A percentile compares a stretch with the other conserved stretches of the same genome.
These are phyloP conservation scores for Hypomecis punctinalis DNA, from an alignment of 2,888 invertebrate genomes.

Conservation along the genomic window DNA sequence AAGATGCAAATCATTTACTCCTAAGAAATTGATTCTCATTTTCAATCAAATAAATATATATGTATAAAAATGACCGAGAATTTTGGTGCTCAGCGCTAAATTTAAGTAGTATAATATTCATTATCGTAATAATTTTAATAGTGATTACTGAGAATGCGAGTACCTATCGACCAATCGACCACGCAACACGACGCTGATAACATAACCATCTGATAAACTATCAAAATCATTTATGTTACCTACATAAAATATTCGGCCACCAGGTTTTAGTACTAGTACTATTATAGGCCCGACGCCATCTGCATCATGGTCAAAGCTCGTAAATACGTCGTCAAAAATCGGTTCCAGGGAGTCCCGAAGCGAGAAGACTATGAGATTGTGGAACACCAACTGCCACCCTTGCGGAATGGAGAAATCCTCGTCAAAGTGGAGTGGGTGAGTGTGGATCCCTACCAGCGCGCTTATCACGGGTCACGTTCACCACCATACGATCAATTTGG, in stretches of 20 bases:
- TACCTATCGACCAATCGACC: slow-evolving; percentile 5
- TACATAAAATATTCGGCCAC: slow-evolving; percentile 15
- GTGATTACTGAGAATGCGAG: slow-evolving; percentile 1
- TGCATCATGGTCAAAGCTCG: slow-evolving; percentile 79
- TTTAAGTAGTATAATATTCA: not conserved
- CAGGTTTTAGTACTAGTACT: slow-evolving; percentile 9
- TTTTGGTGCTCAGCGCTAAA: not conserved
- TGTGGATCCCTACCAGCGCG: slow-evolving; percentile 63
- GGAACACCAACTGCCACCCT: slow-evolving; percentile 84
- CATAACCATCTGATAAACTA: slow-evolving; percentile 31
- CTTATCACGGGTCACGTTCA: slow-evolving; percentile 44
- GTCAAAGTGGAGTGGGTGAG: slow-evolving; percentile 62
- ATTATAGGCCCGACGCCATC: slow-evolving; percentile 47
- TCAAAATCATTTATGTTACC: slow-evolving; percentile 20
- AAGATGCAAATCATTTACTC: slow-evolving; percentile 7
- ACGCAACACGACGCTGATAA: slow-evolving; percentile 24
- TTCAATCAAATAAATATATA: not conserved
- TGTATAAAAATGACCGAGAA: not conserved
- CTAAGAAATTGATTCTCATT: not conserved
- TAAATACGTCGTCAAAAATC: slow-evolving; percentile 83
- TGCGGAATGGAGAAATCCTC: slow-evolving; percentile 83
- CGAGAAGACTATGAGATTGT: slow-evolving; percentile 84
- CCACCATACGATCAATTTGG: slow-evolving; percentile 50
- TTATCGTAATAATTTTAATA: not conserved
- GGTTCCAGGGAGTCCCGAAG: slow-evolving; percentile 86